Evolutionary conservation across 2,113 vertebrate genomes (phyloP), one percentile per base, ranked within the genome.

Genomic region (Podarcis cretensis): DNA sequence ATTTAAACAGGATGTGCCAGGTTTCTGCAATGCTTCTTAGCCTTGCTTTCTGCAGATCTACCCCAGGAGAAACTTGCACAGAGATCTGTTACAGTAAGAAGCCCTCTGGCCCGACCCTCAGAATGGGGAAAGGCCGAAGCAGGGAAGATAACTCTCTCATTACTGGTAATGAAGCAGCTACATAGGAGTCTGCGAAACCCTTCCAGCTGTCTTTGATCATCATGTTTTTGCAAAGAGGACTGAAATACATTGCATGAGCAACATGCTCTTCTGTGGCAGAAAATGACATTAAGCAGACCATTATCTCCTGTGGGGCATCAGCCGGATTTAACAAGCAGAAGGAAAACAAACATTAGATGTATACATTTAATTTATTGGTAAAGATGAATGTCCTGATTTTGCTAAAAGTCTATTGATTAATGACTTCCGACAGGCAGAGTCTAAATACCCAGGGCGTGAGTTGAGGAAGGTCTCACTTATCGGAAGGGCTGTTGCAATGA

Each of bases 351-450:
- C 18, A 65, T 76, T 85, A 65, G 57, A 77, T 43, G 73, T 30
- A 6, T 76, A 40, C 73, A 76, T 77, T 85, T 76, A 63, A 76
- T 65, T 63, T 85, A 63, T 63, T 76, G 57, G 32, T 65, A 76
- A 88, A 6, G 6, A 69, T 85, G 90, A 93, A 92, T 86, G 20
- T 86, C 83, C 63, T 30, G 83, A 68, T 81, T 92, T 88, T 76
- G 8, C 7, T 23, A 71, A 93, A 89, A 80, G 16, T 87, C 90
- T 93, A 71, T 90, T 86, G 93, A 92, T 95, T 95, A 92, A 94
- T 94, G 86, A 94, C 82, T 95, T 96, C 92, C 92, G 95, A 96
- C 77, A 85, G 91, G 89, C 90, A 93, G 88, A 89, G 93, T 92
- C 92, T 89, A 95, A 93, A 90, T 59, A 92, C 35, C 0, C 40